A percentile compares a stretch with the other conserved stretches of the same genome.
Conservation (phyloP, 1,140 invertebrate species). For the Teleogryllus occipitalis region DNA sequence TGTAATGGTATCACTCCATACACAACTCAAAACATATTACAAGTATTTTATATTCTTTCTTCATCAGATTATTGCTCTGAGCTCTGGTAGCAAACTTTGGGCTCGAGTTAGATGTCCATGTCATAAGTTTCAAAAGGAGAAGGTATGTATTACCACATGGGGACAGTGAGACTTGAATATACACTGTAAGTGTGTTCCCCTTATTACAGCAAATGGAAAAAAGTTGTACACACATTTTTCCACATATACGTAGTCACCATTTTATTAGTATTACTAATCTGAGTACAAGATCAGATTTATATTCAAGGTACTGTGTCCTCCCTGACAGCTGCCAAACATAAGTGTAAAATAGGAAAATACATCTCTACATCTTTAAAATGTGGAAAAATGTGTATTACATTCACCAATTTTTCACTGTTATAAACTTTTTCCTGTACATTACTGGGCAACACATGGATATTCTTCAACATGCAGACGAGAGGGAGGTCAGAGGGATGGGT, state of each 20-base stretch:
- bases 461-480: neutral
- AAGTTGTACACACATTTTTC: neutral
- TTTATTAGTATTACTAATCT: neutral
- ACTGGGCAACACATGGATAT: neutral
- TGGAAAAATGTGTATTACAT: neutral
- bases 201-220: neutral
- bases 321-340: neutral
- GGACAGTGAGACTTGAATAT: neutral
- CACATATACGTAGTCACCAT: neutral
- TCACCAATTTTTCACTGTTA: neutral
- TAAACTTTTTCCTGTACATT: neutral
- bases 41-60: neutral
- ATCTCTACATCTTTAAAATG: neutral
- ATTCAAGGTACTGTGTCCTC: neutral
- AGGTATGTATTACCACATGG: neutral
- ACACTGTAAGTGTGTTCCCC: neutral
- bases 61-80: conserved; percentile 22
- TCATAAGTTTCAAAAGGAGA: neutral
- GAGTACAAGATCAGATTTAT: neutral
- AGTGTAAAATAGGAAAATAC: neutral
- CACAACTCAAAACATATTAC: neutral
- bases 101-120: neutral
- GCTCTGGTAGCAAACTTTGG: neutral
- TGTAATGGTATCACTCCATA: conserved; percentile 14
- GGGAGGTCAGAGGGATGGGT: conserved; percentile 12